A percentile compares a stretch with the other conserved stretches of the same genome.
Conservation (phyloP, 2,888 invertebrate genomes). For the Drosophila kanekoi region DNA sequence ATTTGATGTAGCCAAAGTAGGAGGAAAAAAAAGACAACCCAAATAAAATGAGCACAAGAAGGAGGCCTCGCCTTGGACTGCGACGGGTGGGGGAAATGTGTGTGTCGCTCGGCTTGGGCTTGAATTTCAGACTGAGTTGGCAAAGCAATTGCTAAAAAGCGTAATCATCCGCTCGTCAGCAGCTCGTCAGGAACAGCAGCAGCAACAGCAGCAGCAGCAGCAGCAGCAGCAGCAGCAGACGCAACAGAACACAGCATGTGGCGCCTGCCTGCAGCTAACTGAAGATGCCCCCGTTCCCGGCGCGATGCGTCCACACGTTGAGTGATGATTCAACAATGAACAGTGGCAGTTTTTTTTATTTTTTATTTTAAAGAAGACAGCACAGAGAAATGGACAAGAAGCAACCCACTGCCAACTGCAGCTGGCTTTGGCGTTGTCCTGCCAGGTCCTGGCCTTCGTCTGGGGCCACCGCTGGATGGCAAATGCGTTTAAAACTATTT, state of each 20-base stretch:
- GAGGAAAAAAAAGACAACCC: conserved; percentile 17
- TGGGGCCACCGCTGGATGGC: conserved; percentile 34
- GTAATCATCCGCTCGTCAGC: conserved; percentile 76
- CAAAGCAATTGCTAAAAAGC: conserved; percentile 70
- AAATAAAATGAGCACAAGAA: conserved; percentile 53
- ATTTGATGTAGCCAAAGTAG: conserved; percentile 63
- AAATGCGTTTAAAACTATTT: conserved; percentile 75
- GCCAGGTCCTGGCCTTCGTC: conserved; percentile 18
- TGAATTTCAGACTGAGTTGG: conserved; percentile 35
- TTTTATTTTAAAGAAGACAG: conserved; percentile 35
- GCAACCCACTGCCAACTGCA: conserved; percentile 44
- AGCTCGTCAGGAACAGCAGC: conserved; percentile 60
- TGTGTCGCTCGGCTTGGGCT: conserved; percentile 17
- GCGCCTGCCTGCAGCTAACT: conserved; percentile 42
- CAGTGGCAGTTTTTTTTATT: conserved; percentile 65
- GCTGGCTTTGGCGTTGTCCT: conserved; percentile 19
- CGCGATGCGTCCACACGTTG: conserved; percentile 29
- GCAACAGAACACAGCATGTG: conserved; percentile 57
- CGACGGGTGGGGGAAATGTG: neutral
- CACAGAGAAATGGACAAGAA: conserved; percentile 13
- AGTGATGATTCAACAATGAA: conserved; percentile 79
- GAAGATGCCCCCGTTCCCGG: conserved; percentile 15
- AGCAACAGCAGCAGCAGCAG: conserved; percentile 19
- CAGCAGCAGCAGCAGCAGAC: conserved; percentile 18
- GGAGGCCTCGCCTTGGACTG: conserved; percentile 26